Conservation (phyloP, 2,888 invertebrate genomes). For the Drosophila infuscata region DNA sequence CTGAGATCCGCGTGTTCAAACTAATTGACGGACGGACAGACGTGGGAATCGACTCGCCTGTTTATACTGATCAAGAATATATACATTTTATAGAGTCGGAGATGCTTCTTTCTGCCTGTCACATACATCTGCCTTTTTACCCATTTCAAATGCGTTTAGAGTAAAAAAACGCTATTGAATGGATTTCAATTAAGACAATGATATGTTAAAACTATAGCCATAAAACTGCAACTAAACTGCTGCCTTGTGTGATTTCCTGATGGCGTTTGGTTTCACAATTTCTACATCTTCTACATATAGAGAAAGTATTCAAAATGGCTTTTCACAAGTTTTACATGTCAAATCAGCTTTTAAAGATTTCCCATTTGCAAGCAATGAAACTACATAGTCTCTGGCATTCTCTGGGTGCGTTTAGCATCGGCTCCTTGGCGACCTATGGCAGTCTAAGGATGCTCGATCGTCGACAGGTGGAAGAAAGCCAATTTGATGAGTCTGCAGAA, state of each 20-base stretch:
- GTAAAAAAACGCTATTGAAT: neutral
- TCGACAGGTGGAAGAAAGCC: neutral
- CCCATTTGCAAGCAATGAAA: slow-evolving; percentile 36
- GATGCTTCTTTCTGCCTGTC: neutral
- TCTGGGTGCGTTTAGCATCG: slow-evolving; percentile 51
- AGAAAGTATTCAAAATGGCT: neutral
- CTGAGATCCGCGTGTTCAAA: neutral
- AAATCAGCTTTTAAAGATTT: slow-evolving; percentile 4
- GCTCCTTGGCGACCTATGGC: slow-evolving; percentile 57
- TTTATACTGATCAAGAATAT: neutral
- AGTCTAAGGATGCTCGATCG: slow-evolving; percentile 45
- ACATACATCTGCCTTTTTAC: neutral
- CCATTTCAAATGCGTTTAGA: neutral
- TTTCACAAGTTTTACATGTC: slow-evolving; percentile 21
- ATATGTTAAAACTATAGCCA: neutral
- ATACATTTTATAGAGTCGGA: neutral
- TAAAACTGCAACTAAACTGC: neutral
- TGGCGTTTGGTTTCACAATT: neutral
- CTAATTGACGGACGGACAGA: too few species aligned
- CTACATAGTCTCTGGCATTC: slow-evolving; percentile 42
- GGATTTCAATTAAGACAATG: neutral
- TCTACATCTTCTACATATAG: neutral
- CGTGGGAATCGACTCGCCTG: neutral
- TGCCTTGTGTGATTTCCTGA: neutral
- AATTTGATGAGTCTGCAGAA: neutral